Evolutionary conservation across 2,113 vertebrate species (phyloP), one percentile per base, ranked within the genome.

Genomic region (Burhinus bistriatus): DNA sequence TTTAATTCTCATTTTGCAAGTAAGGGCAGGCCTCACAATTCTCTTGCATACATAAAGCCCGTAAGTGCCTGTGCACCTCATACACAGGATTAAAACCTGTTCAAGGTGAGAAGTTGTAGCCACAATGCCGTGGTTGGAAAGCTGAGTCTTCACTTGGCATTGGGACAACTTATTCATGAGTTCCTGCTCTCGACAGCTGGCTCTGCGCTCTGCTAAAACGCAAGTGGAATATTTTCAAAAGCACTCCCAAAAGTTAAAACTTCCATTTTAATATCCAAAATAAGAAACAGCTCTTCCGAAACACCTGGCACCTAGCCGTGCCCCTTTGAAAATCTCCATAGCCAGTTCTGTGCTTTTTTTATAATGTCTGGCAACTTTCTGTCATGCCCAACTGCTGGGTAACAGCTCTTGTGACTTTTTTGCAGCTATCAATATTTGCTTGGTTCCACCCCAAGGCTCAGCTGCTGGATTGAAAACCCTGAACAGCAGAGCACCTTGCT

Each of bases 1-100:
- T 89, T 95, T 54, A 57, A 47, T 84, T 91, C 61, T 72, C 54
- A 44, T 89, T 95, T 77, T 94, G 58, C 95, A 96, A 87, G 94
- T 91, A 61, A 76, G 29, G 77, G 54, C 93, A 97, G 15, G 89
- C 52, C 81, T 85, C 36, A 36, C 52, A 27, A 54, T 85, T 79
- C 73, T 69, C 77, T 57, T 65, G 52, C 80, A 72, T 51, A 93
- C 57, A 61, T 42, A 96, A 96, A 95, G 89, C 89, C 91, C n/a
- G 15, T 85, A 91, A 91, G 61, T 95, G 89, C 62, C 52, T 82
- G 4, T 89, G 93, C 57, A 83, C 29, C 91, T 92, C 86, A n/a
- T 76, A 87, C 34, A 27, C 30, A 12, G 89, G 87, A 95, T 91
- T 96, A 93, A 92, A 94, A 87, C 73, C 72, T 85, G 85, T 49